Evolutionary conservation across 2,888 invertebrate genomes (phyloP).

Genomic region (Cepaea hortensis): DNA sequence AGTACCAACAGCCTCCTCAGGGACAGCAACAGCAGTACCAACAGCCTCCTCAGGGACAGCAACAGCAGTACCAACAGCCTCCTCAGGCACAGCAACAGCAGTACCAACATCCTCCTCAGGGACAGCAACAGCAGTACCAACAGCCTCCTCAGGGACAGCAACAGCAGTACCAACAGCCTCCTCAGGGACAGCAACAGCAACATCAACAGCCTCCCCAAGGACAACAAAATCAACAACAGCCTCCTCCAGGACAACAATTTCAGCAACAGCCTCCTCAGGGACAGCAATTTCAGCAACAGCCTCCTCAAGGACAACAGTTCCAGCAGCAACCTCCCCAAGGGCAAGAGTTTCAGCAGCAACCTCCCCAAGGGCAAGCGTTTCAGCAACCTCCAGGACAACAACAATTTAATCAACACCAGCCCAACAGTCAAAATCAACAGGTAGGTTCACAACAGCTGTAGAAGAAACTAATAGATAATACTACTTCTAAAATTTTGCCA

Average conservation of each 20-base stretch:
- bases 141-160: not conserved
- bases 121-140: not conserved
- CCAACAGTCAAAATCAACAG: not conserved
- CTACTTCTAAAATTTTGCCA: not conserved
- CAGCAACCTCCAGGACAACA: slow-evolving; percentile 22
- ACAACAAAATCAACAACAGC: not conserved
- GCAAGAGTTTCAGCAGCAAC: slow-evolving; percentile 25
- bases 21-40: not conserved
- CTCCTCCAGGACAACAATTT: slow-evolving; percentile 28
- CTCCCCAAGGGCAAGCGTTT: not conserved
- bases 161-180: not conserved
- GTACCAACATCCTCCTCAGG: not conserved
- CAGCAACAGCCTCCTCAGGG: slow-evolving; percentile 20
- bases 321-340: slow-evolving; percentile 19
- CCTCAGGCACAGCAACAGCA: not conserved
- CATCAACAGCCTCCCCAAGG: not conserved
- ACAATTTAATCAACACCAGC: not conserved
- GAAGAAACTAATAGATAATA: slow-evolving; percentile 27
- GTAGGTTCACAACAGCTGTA: slow-evolving; percentile 3
- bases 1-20: not conserved
- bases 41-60: not conserved
- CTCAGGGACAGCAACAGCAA: not conserved
- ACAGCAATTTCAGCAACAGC: slow-evolving; percentile 27
- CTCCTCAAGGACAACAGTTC: not conserved
- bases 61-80: not conserved